Base-by-base conservation (phyloP, 2,888 invertebrate species). In the Trachelus iudaicus region DNA sequence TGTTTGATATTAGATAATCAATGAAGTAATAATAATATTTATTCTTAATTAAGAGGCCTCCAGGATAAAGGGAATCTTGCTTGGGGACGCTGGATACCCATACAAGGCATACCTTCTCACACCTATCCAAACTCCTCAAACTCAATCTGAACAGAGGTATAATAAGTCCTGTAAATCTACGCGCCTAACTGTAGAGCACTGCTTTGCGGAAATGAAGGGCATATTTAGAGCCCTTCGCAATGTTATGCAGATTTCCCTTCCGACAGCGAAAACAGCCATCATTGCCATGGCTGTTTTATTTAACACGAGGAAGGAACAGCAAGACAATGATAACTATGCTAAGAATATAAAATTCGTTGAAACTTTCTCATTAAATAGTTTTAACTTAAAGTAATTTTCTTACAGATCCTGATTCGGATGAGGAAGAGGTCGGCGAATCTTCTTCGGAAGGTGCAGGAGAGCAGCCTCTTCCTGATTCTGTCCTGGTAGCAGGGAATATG, bases 211-310 rank as follows among this genome's bases (percentile, higher is more conserved):
- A 69, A 71, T 73, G 78, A 78, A 78, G 31, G 69, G 33, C 30
- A 73, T 23, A 1, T 78, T 78, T 40, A 71, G 76, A 56, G 75
- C 34, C 30, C 73, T 76, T 33, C 69, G 69, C 34, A 78, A 71
- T 37, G 76, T 73, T 15, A 40, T 75, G 73, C 34, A 69, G 23
- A 75, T 78, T 1, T 75, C 71, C 34, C 37, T 78, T 30, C 69
- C 68, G 34, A 76, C 78, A 31, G 71, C 69, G 15, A 78, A 78
- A 78, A 73, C 73, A 30, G 68, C 56, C 23, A 78, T 75, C 69
- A 69, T 71, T 9, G 71, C 78, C 3, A 73, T 78, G 69, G 78
- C 76, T 34, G 33, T 78, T 69, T 76, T 78, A 34, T 76, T 76
- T 75, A 76, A 78, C 56, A 78, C 73, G 3, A 40, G 34, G 56